Evolutionary conservation across 1,140 invertebrate genomes (phyloP).

Genomic region (Cyclargus thomasi): DNA sequence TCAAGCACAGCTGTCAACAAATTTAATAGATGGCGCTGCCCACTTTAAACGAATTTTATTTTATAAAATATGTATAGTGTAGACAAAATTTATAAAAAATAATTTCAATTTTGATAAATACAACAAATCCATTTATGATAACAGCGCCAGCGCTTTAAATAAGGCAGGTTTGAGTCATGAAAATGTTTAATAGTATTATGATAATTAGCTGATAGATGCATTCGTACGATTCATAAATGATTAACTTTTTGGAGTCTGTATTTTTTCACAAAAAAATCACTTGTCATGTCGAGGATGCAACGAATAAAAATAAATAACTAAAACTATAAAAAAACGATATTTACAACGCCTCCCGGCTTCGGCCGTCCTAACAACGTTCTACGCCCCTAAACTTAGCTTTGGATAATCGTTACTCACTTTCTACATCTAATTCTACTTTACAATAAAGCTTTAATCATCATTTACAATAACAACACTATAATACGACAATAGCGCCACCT

Average conservation of each 20-base stretch:
- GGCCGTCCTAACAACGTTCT: constrained; percentile 47
- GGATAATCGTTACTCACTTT: constrained; percentile 58
- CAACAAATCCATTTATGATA: neutral
- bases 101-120: neutral
- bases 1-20: neutral
- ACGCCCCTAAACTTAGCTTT: constrained; percentile 64
- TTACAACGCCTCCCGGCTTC: constrained; percentile 37
- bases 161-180: neutral
- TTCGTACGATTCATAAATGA: neutral
- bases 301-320: constrained; percentile 10
- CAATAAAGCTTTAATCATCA: constrained; percentile 72
- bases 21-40: neutral
- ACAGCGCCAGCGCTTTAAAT: neutral
- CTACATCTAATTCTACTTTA: constrained; percentile 62
- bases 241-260: neutral
- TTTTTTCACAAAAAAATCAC: neutral
- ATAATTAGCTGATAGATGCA: neutral
- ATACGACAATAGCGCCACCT: neutral
- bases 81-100: neutral
- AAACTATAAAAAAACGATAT: constrained; percentile 42
- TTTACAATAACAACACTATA: constrained; percentile 39
- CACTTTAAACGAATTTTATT: neutral
- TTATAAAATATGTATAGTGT: neutral
- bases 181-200: neutral
- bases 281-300: neutral